These are phyloP conservation scores for Drosophila heteroneura DNA, from an alignment of 2,888 invertebrate genomes.

Conservation along the genomic window DNA sequence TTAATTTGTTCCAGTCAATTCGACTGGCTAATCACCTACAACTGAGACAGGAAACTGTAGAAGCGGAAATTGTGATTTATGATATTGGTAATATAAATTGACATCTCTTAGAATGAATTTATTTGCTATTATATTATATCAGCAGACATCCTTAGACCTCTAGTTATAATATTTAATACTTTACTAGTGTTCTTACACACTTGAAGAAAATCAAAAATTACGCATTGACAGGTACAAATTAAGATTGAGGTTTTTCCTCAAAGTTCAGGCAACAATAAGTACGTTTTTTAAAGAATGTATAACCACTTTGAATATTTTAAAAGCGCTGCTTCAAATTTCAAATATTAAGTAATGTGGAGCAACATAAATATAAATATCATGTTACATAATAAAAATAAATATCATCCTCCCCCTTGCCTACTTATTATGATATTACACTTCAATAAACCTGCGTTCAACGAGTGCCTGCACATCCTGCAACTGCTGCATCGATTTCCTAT, in stretches of 20 bases:
- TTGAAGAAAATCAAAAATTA: background rate
- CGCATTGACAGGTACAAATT: background rate
- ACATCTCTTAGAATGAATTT: background rate
- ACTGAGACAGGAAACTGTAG: background rate
- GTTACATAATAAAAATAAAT: slow-evolving; percentile 27
- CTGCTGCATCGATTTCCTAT: slow-evolving; percentile 41
- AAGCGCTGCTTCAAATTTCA: background rate
- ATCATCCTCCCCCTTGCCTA: slow-evolving; percentile 14
- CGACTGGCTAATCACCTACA: slow-evolving; percentile 49
- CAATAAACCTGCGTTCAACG: slow-evolving; percentile 13
- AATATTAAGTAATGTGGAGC: slow-evolving; percentile 14
- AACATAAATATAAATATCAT: slow-evolving; percentile 30
- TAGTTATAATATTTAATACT: background rate
- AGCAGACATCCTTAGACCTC: background rate
- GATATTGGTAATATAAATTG: background rate
- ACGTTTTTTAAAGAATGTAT: background rate
- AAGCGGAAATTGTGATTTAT: slow-evolving; percentile 13
- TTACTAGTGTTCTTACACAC: background rate
- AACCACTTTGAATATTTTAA: background rate
- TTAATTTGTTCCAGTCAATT: slow-evolving; percentile 21
- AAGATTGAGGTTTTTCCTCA: background rate
- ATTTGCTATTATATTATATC: background rate
- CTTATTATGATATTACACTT: slow-evolving; percentile 11
- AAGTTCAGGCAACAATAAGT: background rate
- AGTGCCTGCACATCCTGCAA: slow-evolving; percentile 19